Evolutionary conservation across 2,113 vertebrate genomes (phyloP).

Genomic region (Mastomys natalensis): DNA sequence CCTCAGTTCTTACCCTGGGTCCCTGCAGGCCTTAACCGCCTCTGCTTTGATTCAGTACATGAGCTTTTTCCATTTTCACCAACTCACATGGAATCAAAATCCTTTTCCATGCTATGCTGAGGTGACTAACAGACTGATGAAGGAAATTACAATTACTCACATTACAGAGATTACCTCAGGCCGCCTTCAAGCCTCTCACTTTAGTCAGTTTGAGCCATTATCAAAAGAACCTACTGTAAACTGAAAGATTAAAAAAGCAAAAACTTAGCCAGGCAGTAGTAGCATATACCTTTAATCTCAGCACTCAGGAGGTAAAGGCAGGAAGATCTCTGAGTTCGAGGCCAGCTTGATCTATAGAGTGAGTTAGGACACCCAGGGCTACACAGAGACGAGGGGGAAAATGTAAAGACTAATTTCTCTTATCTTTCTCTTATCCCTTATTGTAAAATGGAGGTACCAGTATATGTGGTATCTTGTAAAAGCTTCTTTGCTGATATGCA

Average conservation of each 20-base stretch:
- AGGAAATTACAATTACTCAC: neutral
- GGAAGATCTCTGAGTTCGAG: neutral
- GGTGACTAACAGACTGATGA: neutral
- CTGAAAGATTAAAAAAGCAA: neutral
- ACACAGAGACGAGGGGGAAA: neutral
- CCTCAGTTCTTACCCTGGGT: neutral
- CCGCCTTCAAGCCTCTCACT: neutral
- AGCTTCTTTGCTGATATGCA: neutral
- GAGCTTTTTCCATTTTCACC: neutral
- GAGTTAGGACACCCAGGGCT: neutral
- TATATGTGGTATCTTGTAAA: neutral
- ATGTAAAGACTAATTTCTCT: neutral
- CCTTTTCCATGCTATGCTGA: neutral
- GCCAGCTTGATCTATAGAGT: neutral
- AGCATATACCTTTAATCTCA: neutral
- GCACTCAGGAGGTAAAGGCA: neutral
- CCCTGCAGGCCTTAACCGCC: neutral
- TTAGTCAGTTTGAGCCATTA: neutral
- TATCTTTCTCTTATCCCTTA: neutral
- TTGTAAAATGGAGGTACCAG: neutral
- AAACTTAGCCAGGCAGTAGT: neutral
- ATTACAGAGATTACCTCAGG: neutral
- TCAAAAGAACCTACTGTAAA: neutral
- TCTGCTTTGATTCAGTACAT: neutral
- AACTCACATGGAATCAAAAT: neutral